These are phyloP conservation scores for Peromyscus melanophrys DNA, from an alignment of 2,797 vertebrate genomes.

Conservation along the genomic window DNA sequence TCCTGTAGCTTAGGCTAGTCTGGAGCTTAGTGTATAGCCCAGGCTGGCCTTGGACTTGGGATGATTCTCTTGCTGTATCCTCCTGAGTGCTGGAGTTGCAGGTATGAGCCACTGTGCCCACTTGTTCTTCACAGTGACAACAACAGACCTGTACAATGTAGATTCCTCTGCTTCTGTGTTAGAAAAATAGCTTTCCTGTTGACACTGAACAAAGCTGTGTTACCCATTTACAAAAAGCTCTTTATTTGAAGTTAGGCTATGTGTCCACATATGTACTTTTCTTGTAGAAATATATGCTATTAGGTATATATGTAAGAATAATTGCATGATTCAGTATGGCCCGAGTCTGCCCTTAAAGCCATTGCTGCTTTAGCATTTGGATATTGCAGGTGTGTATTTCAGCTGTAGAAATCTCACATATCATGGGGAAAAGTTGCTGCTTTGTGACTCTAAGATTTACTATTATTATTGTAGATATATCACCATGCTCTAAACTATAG, in stretches of 20 bases:
- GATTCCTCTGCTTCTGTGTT: not conserved
- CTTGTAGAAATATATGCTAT: not conserved
- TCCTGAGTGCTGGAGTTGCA: not conserved
- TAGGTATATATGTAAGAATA: not conserved
- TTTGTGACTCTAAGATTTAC: not conserved
- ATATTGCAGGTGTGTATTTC: not conserved
- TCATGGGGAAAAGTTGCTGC: not conserved
- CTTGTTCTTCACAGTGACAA: not conserved
- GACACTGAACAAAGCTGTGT: not conserved
- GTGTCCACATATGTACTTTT: not conserved
- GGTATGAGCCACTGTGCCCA: not conserved
- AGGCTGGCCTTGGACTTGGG: not conserved
- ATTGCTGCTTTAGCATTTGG: slow-evolving; percentile 41
- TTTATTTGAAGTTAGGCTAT: not conserved
- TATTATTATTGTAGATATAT: slow-evolving; percentile 41
- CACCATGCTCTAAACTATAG: not conserved
- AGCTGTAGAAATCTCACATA: slow-evolving; percentile 27
- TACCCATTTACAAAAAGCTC: not conserved
- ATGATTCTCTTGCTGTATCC: not conserved
- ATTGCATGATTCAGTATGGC: not conserved
- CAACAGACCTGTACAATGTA: not conserved
- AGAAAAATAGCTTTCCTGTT: not conserved
- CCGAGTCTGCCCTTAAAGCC: not conserved
- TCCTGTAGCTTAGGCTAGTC: not conserved
- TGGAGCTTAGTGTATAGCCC: not conserved